Evolutionary conservation across 2,113 vertebrate species (phyloP).

Genomic region (Odobenus rosmarus): DNA sequence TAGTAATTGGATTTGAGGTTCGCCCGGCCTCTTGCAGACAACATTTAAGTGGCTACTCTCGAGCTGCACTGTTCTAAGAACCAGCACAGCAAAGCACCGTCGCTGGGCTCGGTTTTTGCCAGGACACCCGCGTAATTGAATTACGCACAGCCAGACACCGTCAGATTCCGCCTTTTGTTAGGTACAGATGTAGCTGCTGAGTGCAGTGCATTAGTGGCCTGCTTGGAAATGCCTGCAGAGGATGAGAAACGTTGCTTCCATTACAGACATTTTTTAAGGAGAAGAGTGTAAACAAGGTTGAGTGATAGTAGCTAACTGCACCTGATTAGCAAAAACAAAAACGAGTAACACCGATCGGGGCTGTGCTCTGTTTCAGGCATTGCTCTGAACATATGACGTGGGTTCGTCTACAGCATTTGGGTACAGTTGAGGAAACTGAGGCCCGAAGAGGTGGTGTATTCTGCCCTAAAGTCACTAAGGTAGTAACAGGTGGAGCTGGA

Average conservation of each 20-base stretch:
- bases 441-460: not conserved
- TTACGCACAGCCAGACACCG: not conserved
- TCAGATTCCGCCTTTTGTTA: not conserved
- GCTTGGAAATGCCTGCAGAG: not conserved
- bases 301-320: not conserved
- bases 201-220: not conserved
- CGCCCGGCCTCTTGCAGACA: not conserved
- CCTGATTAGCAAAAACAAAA: not conserved
- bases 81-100: fast-evolving
- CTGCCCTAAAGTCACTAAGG: not conserved
- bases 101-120: not conserved
- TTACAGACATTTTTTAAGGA: not conserved
- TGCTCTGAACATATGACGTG: fast-evolving
- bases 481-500: not conserved
- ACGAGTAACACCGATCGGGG: fast-evolving
- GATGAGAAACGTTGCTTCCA: not conserved
- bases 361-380: fast-evolving
- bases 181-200: not conserved
- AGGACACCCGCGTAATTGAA: not conserved
- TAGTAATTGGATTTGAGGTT: not conserved
- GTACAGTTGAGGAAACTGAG: not conserved
- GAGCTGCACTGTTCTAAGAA: fast-evolving
- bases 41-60: fast-evolving
- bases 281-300: not conserved
- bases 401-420: not conserved